Evolutionary conservation across 1,140 invertebrate genomes (phyloP), one percentile per base, ranked within the genome.

Genomic region (Triops cancriformis): DNA sequence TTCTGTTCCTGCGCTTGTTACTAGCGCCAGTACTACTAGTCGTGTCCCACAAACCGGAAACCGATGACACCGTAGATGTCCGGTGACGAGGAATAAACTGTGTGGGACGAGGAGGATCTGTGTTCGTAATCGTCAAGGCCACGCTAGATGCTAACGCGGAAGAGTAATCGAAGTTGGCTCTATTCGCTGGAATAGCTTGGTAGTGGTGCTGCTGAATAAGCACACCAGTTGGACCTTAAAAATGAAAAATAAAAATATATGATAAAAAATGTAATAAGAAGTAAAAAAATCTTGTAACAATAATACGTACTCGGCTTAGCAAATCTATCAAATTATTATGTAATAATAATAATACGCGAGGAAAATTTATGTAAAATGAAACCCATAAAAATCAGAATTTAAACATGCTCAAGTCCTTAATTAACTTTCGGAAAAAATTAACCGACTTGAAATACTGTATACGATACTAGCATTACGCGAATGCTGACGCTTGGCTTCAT

Each of bases 181-280:
- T 76, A 42, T 72, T 87, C 0, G 90, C 86, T 3, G 91, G 92
- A 3, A 92, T 87, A 14, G 92, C 92, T 86, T 96, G 94, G 84
- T 95, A 96, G 83, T 96, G 94, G 88, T 96, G 94, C 83, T 96
- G 94, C 82, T 96, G 94, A 81, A 96, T 96, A 23, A 96, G 85
- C 31, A 94, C 92, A 1, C 94, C 94, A 0, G 91, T 93, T 27
- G 94, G 94, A 74, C 93, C 93, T 91, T 80, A 43, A 83, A 73
- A 42, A 73, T 10, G 23, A 64, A 51, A 0, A 76, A 51, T 76
- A n/a, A 75, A 75, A n/a, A n/a, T n/a, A n/a, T n/a, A n/a, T n/a
- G n/a, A 72, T 9, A 9, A 72, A 72, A 23, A 72, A 2, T 23
- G 9, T 72, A 72, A 72, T 72, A 72, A 23, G n/a, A 72, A 72